Evolutionary conservation across 2,797 vertebrate genomes (phyloP), one percentile per base, ranked within the genome.

Genomic region (Rhynchotus rufescens): DNA sequence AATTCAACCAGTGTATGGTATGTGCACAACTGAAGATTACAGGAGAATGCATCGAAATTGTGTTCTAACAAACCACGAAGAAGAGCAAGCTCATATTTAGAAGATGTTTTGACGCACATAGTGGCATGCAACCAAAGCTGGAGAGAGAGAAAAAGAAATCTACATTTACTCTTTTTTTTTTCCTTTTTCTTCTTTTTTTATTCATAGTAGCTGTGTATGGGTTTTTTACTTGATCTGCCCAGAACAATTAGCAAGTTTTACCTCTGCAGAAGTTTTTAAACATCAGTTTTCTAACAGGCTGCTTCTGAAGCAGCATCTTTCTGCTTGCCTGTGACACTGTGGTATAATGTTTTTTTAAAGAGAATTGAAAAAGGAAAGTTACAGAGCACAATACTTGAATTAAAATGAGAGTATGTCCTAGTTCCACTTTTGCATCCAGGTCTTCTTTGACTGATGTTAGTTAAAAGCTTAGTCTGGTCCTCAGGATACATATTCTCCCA

Each of bases 281-380:
- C 64, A 92, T 57, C 81, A 95, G 56, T 92, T 56, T 54, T 20
- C n/a, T 90, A 51, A 92, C 85, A 96, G 64, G 44, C 49, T 96
- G 96, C 95, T 93, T 91, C 88, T 95, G 91, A 96, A 96, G 93
- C 73, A 92, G 65, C 75, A 86, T 94, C 80, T 94, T 97, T 84
- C 62, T 93, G 81, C 83, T 56, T 95, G 83, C 83, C 59, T 95
- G 83, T 89, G 89, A 79, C 74, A 84, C 82, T 80, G 74, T 93
- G 88, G 81, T 92, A 83, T 20, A n/a, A 81, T 69, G 47, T 82
- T 76, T 66, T 9, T 8, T 71, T 88, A 84, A 90, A 93, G 78
- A 86, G 64, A 59, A 85, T 19, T 78, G 30, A 80, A 89, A 94
- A 87, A 80, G 66, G 79, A 86, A 93, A 61, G 36, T 75, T 79